Conservation (phyloP, 2,888 invertebrate genomes). For the Laothoe populi region DNA sequence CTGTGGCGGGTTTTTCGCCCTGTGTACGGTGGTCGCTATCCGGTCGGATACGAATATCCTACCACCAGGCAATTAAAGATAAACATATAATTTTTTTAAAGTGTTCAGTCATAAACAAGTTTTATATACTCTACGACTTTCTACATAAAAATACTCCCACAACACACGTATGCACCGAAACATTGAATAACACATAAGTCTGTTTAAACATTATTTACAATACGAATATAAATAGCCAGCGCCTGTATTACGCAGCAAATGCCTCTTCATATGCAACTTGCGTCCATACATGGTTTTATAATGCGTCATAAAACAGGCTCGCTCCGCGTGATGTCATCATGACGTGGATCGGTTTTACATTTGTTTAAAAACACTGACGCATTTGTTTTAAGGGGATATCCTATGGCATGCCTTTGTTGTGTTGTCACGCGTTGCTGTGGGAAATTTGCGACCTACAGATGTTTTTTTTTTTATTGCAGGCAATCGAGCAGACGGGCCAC, state of each 20-base stretch:
- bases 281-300: slow-evolving; percentile 28
- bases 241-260: slow-evolving; percentile 20
- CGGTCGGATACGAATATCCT: too few species aligned
- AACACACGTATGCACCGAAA: not conserved
- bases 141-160: not conserved
- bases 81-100: too few species aligned
- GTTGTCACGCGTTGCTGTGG: slow-evolving; percentile 14
- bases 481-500: too few species aligned
- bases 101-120: not conserved
- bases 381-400: slow-evolving; percentile 24
- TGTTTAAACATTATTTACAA: not conserved
- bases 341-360: slow-evolving; percentile 40
- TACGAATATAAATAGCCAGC: slow-evolving; percentile 30
- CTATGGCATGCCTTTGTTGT: slow-evolving; percentile 25
- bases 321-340: slow-evolving; percentile 43
- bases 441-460: slow-evolving; percentile 1
- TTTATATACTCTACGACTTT: not conserved
- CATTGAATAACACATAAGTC: not conserved
- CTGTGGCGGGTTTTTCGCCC: too few species aligned
- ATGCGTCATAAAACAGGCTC: slow-evolving; percentile 44
- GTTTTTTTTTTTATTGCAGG: too few species aligned
- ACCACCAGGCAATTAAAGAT: too few species aligned
- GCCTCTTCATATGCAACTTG: slow-evolving; percentile 24
- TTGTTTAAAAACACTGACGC: slow-evolving; percentile 14
- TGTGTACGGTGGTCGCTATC: too few species aligned